These are phyloP conservation scores for Zaprionus tsacasi DNA, from an alignment of 1,140 invertebrate genomes.

Conservation along the genomic window DNA sequence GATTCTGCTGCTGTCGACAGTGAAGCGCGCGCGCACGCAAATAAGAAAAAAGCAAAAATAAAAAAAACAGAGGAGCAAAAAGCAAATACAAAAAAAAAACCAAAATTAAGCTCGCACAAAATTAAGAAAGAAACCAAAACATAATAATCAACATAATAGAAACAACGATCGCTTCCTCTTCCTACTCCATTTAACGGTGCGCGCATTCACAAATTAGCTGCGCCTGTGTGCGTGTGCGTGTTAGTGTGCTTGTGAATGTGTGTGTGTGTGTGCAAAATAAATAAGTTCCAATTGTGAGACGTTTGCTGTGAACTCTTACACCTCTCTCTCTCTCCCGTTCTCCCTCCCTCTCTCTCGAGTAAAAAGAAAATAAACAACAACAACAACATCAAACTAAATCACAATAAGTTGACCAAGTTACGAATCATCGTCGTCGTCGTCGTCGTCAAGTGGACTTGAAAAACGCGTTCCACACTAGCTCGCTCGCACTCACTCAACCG, in stretches of 20 bases:
- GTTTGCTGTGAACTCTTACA: slow-evolving; percentile 31
- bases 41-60: slow-evolving; percentile 29
- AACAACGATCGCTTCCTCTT: slow-evolving; percentile 48
- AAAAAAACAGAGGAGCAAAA: slow-evolving; percentile 35
- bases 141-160: slow-evolving; percentile 38
- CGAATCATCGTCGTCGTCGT: slow-evolving; percentile 30
- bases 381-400: slow-evolving; percentile 23
- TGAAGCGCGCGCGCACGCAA: slow-evolving; percentile 69
- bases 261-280: slow-evolving; percentile 38
- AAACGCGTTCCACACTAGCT: slow-evolving; percentile 66
- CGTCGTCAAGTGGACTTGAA: slow-evolving; percentile 69
- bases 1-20: slow-evolving; percentile 73
- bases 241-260: neutral
- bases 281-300: slow-evolving; percentile 48
- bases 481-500: slow-evolving; percentile 47
- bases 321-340: slow-evolving; percentile 1
- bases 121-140: slow-evolving; percentile 37
- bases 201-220: slow-evolving; percentile 34
- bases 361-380: slow-evolving; percentile 32
- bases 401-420: slow-evolving; percentile 43
- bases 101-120: slow-evolving; percentile 11
- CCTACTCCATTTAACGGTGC: slow-evolving; percentile 63
- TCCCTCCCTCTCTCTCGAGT: slow-evolving; percentile 14
- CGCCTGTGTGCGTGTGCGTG: slow-evolving; percentile 14
- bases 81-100: slow-evolving; percentile 37